Evolutionary conservation across 2,113 vertebrate species (phyloP).

Genomic region (Tamias sibiricus): DNA sequence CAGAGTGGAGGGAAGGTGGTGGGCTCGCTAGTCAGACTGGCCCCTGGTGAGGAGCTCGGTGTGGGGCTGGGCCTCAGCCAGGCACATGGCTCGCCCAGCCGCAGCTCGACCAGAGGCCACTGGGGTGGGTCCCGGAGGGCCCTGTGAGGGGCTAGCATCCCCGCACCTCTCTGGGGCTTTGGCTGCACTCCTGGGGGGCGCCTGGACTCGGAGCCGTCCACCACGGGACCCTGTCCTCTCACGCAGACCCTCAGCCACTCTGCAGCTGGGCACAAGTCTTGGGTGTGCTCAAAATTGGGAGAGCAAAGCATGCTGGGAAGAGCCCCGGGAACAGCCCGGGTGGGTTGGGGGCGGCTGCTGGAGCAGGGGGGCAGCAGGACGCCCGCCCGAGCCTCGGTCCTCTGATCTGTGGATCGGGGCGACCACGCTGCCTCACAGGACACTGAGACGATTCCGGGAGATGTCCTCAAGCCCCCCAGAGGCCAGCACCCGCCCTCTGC

Average conservation of each 20-base stretch:
- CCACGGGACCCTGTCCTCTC: background rate
- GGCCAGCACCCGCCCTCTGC: background rate
- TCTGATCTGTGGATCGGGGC: background rate
- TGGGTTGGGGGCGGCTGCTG: fast-evolving
- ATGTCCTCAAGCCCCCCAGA: background rate
- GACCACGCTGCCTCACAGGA: fast-evolving
- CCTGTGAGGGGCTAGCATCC: fast-evolving
- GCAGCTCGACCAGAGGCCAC: background rate
- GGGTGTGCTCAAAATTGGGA: background rate
- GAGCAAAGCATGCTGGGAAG: fast-evolving
- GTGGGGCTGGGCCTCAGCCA: no score
- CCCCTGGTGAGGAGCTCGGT: background rate
- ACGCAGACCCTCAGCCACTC: background rate
- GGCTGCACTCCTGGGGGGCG: fast-evolving
- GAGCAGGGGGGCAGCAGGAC: fast-evolving
- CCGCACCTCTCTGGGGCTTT: background rate
- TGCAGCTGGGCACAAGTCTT: background rate
- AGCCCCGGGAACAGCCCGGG: background rate
- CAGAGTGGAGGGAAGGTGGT: background rate
- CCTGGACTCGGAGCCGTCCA: background rate
- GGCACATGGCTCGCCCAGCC: background rate
- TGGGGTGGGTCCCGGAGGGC: fast-evolving
- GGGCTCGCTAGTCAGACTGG: background rate
- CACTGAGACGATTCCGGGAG: background rate
- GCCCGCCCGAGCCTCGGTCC: background rate